A percentile compares a stretch with the other conserved stretches of the same genome.
Conservation (phyloP, 2,888 invertebrate genomes). For the Hipparchia semele region DNA sequence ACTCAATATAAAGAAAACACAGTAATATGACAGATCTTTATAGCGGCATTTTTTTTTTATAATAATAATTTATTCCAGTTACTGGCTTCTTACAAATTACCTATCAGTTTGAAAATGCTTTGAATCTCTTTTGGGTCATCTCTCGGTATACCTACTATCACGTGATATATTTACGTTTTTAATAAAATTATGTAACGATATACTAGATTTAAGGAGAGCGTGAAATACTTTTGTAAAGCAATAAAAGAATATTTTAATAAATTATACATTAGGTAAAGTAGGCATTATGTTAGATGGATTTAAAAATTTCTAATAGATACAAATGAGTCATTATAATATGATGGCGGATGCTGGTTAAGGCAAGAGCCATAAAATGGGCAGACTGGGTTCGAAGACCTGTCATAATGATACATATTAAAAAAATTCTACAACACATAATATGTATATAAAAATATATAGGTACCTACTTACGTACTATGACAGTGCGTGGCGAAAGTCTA, state of each 20-base stretch:
- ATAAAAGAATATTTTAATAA: constrained; percentile 6
- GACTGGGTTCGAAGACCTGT: constrained; percentile 46
- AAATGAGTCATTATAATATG: constrained; percentile 44
- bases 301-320: constrained; percentile 40
- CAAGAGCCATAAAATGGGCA: constrained; percentile 37
- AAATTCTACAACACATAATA: neutral
- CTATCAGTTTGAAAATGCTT: too few species aligned
- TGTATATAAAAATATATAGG: too few species aligned
- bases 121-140: too few species aligned
- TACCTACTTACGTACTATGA: too few species aligned
- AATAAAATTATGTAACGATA: neutral
- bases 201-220: neutral
- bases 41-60: too few species aligned
- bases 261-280: neutral
- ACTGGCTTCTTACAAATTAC: too few species aligned
- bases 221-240: neutral
- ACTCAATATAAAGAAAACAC: too few species aligned
- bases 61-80: too few species aligned
- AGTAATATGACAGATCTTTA: too few species aligned
- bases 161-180: too few species aligned
- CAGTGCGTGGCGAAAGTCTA: too few species aligned
- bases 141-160: too few species aligned
- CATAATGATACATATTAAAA: constrained; percentile 4
- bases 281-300: constrained; percentile 28
- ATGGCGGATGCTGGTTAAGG: constrained; percentile 40